phyloP scores from a whole-genome alignment of 2,797 vertebrate genomes.

The Catharus ustulatus region DNA sequence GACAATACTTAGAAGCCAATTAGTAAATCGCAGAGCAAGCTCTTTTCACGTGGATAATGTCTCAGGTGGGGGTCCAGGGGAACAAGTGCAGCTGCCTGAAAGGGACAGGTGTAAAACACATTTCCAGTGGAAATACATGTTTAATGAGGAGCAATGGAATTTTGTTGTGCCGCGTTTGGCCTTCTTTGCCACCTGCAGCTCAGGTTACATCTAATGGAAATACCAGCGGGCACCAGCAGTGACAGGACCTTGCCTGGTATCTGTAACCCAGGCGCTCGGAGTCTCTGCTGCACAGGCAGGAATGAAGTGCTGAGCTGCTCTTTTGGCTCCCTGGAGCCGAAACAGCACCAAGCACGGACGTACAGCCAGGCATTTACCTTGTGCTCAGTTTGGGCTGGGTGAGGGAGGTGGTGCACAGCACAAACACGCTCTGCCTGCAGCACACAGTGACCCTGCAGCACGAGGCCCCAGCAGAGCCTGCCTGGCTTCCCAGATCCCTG shows the following conservation, averaged over 20 bases:
- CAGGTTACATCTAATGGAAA: conserved; percentile 12
- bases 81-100: neutral
- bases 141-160: conserved; percentile 30
- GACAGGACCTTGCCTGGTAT: neutral
- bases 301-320: neutral
- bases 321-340: neutral
- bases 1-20: neutral
- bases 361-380: neutral
- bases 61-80: neutral
- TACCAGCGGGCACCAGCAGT: neutral
- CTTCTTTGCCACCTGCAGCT: conserved; percentile 43
- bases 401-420: neutral
- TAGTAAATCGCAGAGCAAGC: conserved; percentile 9
- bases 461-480: fast-evolving
- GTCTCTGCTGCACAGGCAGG: neutral
- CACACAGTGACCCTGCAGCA: neutral
- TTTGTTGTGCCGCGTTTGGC: neutral
- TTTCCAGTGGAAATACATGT: conserved; percentile 22
- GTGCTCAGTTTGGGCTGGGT: neutral
- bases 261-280: conserved; percentile 17
- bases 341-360: neutral
- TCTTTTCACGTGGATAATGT: neutral
- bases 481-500: neutral
- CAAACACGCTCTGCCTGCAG: neutral
- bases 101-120: conserved; percentile 23